Conservation (phyloP, 2,113 vertebrate genomes). For the Rostratula benghalensis region DNA sequence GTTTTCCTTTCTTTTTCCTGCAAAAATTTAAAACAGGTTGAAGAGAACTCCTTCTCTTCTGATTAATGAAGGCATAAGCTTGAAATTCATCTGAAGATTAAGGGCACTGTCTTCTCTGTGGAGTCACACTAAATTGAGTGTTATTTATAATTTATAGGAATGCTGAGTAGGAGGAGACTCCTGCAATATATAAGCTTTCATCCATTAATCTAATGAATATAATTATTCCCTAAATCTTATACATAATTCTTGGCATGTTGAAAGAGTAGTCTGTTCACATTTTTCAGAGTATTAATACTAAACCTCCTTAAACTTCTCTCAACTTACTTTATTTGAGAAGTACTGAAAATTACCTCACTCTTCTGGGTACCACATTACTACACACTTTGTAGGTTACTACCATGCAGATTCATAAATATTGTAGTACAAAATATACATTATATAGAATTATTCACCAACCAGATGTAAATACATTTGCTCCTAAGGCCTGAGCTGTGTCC, state of each 20-base stretch:
- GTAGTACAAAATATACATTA: not conserved
- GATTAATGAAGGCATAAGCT: constrained; percentile 33
- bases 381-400: not conserved
- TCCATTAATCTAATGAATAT: constrained; percentile 53
- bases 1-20: not conserved
- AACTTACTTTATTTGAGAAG: not conserved
- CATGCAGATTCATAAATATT: not conserved
- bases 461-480: not conserved
- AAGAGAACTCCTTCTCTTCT: not conserved
- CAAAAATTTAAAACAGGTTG: not conserved
- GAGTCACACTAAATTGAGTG: constrained; percentile 35
- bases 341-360: not conserved
- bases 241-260: not conserved
- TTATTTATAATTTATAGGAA: constrained; percentile 60
- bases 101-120: constrained; percentile 18
- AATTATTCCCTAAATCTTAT: constrained; percentile 38
- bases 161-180: constrained; percentile 21
- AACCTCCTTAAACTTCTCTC: not conserved
- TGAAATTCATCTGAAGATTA: constrained; percentile 51
- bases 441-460: not conserved
- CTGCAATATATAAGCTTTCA: constrained; percentile 31
- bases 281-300: not conserved
- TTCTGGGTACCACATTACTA: not conserved
- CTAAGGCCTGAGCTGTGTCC: not conserved
- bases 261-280: not conserved